Evolutionary conservation across 2,888 invertebrate species (phyloP).

Genomic region (Neocrepidodera transversa): DNA sequence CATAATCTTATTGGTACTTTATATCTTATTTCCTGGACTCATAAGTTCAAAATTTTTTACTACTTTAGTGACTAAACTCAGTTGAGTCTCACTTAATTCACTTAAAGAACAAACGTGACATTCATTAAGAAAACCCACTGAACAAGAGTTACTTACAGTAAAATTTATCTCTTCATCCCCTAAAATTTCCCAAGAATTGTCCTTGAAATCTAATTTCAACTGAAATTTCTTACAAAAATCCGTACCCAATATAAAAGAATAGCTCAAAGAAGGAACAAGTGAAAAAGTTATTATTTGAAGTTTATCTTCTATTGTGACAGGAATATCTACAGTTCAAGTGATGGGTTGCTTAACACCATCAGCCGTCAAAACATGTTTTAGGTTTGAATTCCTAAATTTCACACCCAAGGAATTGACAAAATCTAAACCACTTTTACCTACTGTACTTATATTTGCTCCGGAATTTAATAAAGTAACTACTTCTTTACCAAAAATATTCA

Average conservation of each 20-base stretch:
- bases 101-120: no score
- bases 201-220: constrained; percentile 15
- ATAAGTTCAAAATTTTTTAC: neutral
- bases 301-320: constrained; percentile 2
- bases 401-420: neutral
- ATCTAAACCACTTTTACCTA: neutral
- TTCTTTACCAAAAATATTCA: constrained; percentile 13
- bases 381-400: neutral
- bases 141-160: no score
- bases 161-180: neutral
- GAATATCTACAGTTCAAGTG: constrained; percentile 10
- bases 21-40: neutral
- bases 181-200: constrained; percentile 8
- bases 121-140: no score
- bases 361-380: constrained; percentile 15
- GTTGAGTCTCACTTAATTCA: neutral
- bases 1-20: constrained; percentile 4
- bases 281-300: constrained; percentile 8
- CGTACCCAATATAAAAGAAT: constrained; percentile 18
- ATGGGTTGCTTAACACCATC: constrained; percentile 18
- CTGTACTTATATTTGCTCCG: constrained; percentile 11
- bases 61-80: neutral
- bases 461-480: constrained; percentile 15
- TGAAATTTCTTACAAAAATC: constrained; percentile 24
- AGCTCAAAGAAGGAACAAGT: constrained; percentile 19